A percentile compares a stretch with the other conserved stretches of the same genome.
These are phyloP conservation scores for Pomatostomus ruficeps DNA, from an alignment of 2,113 vertebrate species.

Conservation along the genomic window DNA sequence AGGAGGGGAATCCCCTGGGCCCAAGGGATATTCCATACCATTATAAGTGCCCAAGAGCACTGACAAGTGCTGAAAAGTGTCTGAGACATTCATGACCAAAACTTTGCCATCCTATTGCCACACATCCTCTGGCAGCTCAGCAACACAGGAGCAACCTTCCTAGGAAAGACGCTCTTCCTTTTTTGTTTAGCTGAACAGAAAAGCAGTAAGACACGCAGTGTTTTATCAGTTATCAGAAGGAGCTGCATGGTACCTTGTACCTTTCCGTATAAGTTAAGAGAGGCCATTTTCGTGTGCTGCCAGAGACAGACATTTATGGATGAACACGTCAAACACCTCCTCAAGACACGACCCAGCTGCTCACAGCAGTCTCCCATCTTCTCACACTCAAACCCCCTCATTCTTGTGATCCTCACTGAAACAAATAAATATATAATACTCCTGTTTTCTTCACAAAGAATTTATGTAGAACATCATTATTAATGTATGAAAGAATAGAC, in stretches of 20 bases:
- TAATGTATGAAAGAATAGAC: neutral
- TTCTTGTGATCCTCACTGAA: neutral
- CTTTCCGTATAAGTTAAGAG: neutral
- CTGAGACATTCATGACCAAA: neutral
- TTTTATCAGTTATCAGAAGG: neutral
- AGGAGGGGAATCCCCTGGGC: too few relatives aligned
- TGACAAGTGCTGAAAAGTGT: neutral
- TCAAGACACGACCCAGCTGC: neutral
- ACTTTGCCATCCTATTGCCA: neutral
- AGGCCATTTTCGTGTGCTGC: neutral
- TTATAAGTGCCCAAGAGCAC: neutral
- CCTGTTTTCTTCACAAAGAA: neutral
- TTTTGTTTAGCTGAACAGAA: neutral
- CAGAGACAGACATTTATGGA: neutral
- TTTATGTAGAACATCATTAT: neutral
- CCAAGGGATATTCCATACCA: neutral
- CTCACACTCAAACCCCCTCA: neutral
- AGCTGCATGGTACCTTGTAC: neutral
- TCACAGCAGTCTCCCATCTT: neutral
- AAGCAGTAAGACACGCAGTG: neutral
- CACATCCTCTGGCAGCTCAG: neutral
- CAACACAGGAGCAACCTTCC: neutral
- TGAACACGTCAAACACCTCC: neutral
- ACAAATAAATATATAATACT: neutral
- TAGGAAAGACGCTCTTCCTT: neutral